A percentile compares a stretch with the other conserved stretches of the same genome.
phyloP scores from a whole-genome alignment of 1,140 invertebrate genomes.

The Cyclargus thomasi region DNA sequence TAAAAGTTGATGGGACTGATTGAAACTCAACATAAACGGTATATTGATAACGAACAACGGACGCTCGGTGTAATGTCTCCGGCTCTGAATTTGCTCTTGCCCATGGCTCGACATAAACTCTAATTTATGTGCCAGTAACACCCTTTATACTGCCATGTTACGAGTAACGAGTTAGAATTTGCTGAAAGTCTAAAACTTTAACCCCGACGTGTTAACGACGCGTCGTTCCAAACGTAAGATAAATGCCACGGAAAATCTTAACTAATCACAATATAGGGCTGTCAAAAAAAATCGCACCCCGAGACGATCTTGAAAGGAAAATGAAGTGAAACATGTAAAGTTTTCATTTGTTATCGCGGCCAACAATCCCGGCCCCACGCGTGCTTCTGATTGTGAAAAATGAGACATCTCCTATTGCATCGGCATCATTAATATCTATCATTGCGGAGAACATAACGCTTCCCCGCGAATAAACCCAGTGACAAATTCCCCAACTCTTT shows the following conservation, averaged over 20 bases:
- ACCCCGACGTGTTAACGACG: too few species aligned
- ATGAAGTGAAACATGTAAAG: slow-evolving; percentile 10
- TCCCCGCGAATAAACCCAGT: slow-evolving; percentile 52
- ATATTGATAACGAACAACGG: not conserved
- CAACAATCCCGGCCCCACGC: slow-evolving; percentile 8
- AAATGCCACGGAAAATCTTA: not conserved
- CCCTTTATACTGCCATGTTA: not conserved
- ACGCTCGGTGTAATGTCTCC: not conserved
- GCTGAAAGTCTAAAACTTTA: not conserved
- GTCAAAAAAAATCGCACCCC: not conserved
- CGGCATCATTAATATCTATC: slow-evolving; percentile 61
- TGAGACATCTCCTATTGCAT: slow-evolving; percentile 26
- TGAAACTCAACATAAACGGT: not conserved
- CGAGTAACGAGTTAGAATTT: not conserved
- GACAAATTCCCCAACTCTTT: slow-evolving; percentile 71
- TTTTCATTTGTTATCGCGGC: slow-evolving; percentile 5
- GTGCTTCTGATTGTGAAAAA: slow-evolving; percentile 34
- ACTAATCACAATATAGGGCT: not conserved
- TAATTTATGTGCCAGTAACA: not conserved
- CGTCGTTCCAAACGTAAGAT: too few species aligned
- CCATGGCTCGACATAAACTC: not conserved
- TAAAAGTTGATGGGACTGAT: not conserved
- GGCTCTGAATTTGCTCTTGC: not conserved
- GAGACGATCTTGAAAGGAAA: not conserved
- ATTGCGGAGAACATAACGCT: slow-evolving; percentile 42